Evolutionary conservation across 2,888 invertebrate genomes (phyloP), one percentile per base, ranked within the genome.

Genomic region (Ptilodon capucinus): DNA sequence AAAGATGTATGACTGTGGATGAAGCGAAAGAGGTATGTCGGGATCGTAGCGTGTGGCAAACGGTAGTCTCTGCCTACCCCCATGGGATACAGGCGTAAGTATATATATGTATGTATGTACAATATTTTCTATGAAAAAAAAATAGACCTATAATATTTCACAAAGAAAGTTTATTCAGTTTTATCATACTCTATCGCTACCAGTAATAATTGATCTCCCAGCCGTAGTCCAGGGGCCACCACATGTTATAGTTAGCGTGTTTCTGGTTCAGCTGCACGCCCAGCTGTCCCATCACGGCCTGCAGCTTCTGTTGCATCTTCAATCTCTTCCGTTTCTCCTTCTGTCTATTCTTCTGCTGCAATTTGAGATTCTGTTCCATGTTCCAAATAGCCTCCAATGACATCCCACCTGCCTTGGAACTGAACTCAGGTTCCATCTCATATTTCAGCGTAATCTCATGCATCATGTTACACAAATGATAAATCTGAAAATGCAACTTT

Each of bases 401-500:
- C 13, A 28, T 2, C 6, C 14, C 7, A 7, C 2, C 13, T 1
- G 30, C 3, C 4, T 13, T 30, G 13, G 6, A 6, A 2, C 14
- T 0, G 9, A 1, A 0, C 21, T 30, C 0, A 1, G 40, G 14
- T 0, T 5, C 1, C 0, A 59, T 25, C 0, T 48, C 38, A 16
- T 71, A 79, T 39, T 81, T 81, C 13, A 59, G 56, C 0, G 69
- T 62, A 0, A 70, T 64, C 17, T 81, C 81, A 2, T 81, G 76
- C 7, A 75, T 25, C 75, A 80, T 80, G 0, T 67, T 54, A 0
- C 54, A 38, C 0, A 80, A 16, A 11, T 81, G 77, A 7, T 68
- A 63, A 0, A 81, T 40, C 18, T 59, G 60, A 3, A 59, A 60
- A 4, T 49, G 55, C 0, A 59, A 9, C 4, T 40, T 46, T 5